Base-by-base conservation (phyloP, 2,113 vertebrate genomes). In the Sarotherodon lohbergeri region DNA sequence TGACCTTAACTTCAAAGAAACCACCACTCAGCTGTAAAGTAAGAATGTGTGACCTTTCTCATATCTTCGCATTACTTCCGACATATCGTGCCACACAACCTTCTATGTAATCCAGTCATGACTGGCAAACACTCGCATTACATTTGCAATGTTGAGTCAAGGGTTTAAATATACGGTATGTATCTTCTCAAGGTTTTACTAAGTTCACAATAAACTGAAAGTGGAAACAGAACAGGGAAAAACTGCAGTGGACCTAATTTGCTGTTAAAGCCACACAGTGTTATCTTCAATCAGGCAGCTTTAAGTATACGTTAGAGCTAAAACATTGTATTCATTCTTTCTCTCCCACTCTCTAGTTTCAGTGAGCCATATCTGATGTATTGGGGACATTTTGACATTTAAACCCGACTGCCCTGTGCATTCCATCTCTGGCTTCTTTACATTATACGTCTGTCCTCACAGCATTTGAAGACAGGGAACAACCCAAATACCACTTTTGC, bases 401-500 rank as follows among this genome's bases (percentile, higher is more conserved):
- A 84, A 68, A 80, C 32, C 24, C 17, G 17, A 1, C 59, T 80
- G 29, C 5, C 56, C 71, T 85, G 56, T 36, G 22, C 22, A 46
- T 83, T 52, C 39, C 52, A 27, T 27, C 11, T 24, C 66, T 24
- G 48, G 83, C 59, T 81, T 52, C 86, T 87, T 27, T 27, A 55
- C 29, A 61, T 54, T 34, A 34, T n/a, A 16, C 2, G 2, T 50
- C 48, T 43, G 48, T 68, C 63, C 50, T 7, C 3, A 7, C 22
- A 34, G 13, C 27, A 8, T 55, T 16, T 43, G 39, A 79, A 95
- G 82, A 52, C 94, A 91, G 63, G 87, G 78, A 78, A 94, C 91
- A 87, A 96, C 95, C 89, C 90, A 94, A 68, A 46, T 9, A 95
- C 85, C 89, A 32, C 22, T 46, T 16, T 32, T 82, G 56, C 56